A percentile compares a stretch with the other conserved stretches of the same genome.
phyloP scores from a whole-genome alignment of 2,113 vertebrate genomes.

The Gallinago undulata region DNA sequence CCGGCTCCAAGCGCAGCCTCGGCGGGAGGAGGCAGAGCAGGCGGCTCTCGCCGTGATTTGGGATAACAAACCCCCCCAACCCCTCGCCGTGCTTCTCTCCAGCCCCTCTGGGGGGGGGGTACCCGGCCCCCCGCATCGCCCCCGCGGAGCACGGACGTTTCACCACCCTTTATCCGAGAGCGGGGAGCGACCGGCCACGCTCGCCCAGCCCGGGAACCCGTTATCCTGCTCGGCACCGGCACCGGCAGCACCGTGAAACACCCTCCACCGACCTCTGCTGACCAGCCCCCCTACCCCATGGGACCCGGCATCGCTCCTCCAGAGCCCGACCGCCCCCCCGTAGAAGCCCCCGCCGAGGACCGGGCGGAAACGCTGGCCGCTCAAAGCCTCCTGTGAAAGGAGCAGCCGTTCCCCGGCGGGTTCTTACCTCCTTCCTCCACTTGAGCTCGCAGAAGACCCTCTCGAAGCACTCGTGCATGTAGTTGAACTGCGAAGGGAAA shows the following conservation, averaged over 20 bases:
- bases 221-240: not conserved
- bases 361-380: fast-evolving
- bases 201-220: fast-evolving
- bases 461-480: conserved; percentile 99
- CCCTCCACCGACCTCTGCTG: not conserved
- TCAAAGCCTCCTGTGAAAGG: not conserved
- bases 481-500: conserved; percentile 86
- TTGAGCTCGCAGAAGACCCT: conserved; percentile 97
- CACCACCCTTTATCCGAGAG: not conserved
- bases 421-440: conserved; percentile 95
- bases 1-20: not conserved
- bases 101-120: not conserved
- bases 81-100: not conserved
- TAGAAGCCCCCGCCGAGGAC: not conserved
- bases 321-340: fast-evolving
- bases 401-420: not conserved
- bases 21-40: not conserved
- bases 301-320: not conserved
- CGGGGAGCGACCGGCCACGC: fast-evolving
- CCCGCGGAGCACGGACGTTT: fast-evolving
- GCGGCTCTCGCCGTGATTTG: not conserved
- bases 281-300: fast-evolving
- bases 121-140: not conserved
- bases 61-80: not conserved
- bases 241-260: fast-evolving